A percentile compares a stretch with the other conserved stretches of the same genome.
Conservation (phyloP, 2,113 vertebrate genomes). For the Psettodes erumei region DNA sequence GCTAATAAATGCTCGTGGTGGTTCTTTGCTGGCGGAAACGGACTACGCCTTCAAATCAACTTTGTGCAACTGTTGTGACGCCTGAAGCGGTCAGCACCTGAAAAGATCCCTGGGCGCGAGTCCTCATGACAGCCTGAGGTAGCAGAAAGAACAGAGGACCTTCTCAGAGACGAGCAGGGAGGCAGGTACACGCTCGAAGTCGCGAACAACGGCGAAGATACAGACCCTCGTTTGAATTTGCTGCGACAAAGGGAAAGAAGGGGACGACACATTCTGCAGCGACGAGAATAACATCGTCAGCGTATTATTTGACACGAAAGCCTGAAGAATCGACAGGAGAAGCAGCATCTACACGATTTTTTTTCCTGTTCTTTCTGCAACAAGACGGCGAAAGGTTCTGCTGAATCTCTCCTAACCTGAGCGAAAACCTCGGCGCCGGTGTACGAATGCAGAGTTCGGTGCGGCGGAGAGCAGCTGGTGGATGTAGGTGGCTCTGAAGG, state of each 20-base stretch:
- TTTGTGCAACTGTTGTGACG: conserved; percentile 7
- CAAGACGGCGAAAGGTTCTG: not conserved
- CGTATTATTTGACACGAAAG: no score
- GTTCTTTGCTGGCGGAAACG: not conserved
- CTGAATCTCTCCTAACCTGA: not conserved
- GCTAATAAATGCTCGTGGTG: not conserved
- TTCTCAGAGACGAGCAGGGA: conserved; percentile 16
- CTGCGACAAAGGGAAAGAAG: not conserved
- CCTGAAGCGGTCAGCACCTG: not conserved
- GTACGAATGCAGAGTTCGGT: conserved; percentile 17
- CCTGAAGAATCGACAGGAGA: no score
- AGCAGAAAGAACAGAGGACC: conserved; percentile 44
- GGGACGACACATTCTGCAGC: no score
- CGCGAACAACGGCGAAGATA: no score
- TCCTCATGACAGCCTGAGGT: conserved; percentile 60
- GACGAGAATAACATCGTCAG: no score
- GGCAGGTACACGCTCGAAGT: not conserved
- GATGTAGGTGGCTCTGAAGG: conserved; percentile 76
- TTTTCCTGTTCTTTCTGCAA: no score
- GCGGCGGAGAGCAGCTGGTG: conserved; percentile 40
- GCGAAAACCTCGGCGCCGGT: not conserved
- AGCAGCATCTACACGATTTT: no score
- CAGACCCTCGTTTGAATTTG: no score
- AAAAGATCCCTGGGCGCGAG: conserved; percentile 13
- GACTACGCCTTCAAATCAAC: not conserved